Evolutionary conservation across 2,888 invertebrate species (phyloP), one percentile per base, ranked within the genome.

Genomic region (Leptinotarsa rubiginosa): DNA sequence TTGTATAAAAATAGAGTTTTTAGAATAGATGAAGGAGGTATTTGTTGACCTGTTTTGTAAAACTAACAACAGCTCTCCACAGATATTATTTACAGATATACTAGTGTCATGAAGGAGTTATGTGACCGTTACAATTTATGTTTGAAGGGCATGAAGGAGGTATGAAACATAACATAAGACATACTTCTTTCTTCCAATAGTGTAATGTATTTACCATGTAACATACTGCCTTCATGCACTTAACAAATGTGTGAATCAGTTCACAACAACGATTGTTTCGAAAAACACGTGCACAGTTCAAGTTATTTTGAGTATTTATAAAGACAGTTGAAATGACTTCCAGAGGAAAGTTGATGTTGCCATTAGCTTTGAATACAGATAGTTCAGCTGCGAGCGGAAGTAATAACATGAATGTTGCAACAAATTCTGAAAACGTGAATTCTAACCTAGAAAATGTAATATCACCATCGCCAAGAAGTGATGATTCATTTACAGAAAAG

Each of bases 331-430:
- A 69, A 54, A 54, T 52, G 41, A 56, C 69, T 69, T 69, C 69
- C 41, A 69, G 56, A 47, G 69, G 69, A 69, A 69, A 69, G 54
- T 25, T 69, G 56, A 69, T 69, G 56, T 69, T 69, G 47, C 56
- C 56, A 56, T 69, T 69, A 69, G 69, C 54, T 69, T 56, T 56
- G 50, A 69, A 56, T 69, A 22, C 54, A 31, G 18, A 56, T 69
- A 69, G 25, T 69, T 54, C 56, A 59, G 22, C 59, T 69, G 56
- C 56, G 41, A 56, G 69, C 54, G 59, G 47, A 47, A 66, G 66
- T 47, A 66, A 22, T 66, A 22, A 18, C 49, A 66, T 13, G 10
- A 66, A 66, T 66, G 54, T 20, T 54, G 54, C 54, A 54, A 20
- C 18, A 20, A 54, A 54, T 54, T 54, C 54, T 54, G 13, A 54